Evolutionary conservation across 2,797 vertebrate genomes (phyloP).

Genomic region (Acanthis flammea): DNA sequence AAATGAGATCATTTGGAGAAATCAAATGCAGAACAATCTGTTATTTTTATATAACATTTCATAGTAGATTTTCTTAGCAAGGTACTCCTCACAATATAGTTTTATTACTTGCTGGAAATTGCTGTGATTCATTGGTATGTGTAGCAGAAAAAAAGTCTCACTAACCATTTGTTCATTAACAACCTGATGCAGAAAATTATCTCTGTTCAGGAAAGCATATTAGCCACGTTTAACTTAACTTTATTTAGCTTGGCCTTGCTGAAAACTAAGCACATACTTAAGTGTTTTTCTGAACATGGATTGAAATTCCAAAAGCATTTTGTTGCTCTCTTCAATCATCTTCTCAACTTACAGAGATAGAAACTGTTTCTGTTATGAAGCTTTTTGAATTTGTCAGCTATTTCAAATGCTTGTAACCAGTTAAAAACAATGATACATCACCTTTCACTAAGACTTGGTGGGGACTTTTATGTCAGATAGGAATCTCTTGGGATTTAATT

Average conservation of each 20-base stretch:
- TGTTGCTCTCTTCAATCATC: neutral
- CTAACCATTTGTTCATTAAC: constrained; percentile 23
- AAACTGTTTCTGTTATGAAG: neutral
- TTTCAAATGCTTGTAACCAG: neutral
- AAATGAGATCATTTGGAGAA: constrained; percentile 70
- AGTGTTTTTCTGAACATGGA: neutral
- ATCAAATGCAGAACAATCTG: constrained; percentile 63
- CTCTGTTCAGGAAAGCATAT: constrained; percentile 20
- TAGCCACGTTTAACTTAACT: constrained; percentile 11
- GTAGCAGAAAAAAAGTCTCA: neutral
- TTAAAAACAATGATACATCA: neutral
- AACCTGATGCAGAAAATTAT: constrained; percentile 48
- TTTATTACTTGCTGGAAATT: constrained; percentile 49
- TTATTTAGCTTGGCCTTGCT: neutral
- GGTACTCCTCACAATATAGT: constrained; percentile 38
- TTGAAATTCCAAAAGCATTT: constrained; percentile 12
- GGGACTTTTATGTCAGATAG: neutral
- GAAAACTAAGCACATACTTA: neutral
- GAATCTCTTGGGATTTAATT: neutral
- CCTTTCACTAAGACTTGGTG: neutral
- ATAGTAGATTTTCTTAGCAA: constrained; percentile 47
- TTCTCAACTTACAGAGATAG: neutral
- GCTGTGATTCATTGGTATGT: neutral
- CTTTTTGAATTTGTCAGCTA: neutral
- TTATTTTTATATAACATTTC: constrained; percentile 60